phyloP scores from a whole-genome alignment of 2,797 vertebrate genomes.

The Spinibarbus caldwelli region DNA sequence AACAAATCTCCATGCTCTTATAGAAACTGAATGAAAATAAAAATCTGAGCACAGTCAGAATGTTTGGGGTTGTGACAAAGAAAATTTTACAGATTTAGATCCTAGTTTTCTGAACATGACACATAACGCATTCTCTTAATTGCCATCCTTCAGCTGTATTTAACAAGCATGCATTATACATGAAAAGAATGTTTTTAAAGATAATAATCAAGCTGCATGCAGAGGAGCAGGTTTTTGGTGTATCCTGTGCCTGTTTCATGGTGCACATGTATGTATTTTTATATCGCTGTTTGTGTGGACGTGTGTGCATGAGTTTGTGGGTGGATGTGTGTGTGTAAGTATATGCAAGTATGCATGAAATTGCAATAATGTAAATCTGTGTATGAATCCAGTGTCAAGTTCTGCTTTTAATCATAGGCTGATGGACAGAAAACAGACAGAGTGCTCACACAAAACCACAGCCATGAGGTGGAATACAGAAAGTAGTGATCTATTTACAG shows the following conservation, averaged over 20 bases:
- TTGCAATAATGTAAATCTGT: background rate
- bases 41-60: background rate
- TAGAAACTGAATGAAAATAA: background rate
- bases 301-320: no score
- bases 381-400: background rate
- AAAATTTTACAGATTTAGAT: background rate
- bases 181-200: background rate
- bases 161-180: background rate
- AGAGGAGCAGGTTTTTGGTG: background rate
- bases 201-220: constrained; percentile 1
- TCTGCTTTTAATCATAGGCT: background rate
- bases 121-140: no score
- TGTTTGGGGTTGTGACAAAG: background rate
- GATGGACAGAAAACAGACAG: background rate
- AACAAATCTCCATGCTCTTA: background rate
- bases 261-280: background rate
- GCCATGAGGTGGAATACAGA: background rate
- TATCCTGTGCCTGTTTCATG: background rate
- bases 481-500: no score
- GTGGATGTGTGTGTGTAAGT: background rate
- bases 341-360: background rate
- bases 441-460: background rate
- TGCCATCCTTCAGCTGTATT: background rate
- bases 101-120: background rate
- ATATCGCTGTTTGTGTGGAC: background rate